These are phyloP conservation scores for Pseudomyrmex dendroicus DNA, from an alignment of 1,140 invertebrate genomes.

Conservation along the genomic window DNA sequence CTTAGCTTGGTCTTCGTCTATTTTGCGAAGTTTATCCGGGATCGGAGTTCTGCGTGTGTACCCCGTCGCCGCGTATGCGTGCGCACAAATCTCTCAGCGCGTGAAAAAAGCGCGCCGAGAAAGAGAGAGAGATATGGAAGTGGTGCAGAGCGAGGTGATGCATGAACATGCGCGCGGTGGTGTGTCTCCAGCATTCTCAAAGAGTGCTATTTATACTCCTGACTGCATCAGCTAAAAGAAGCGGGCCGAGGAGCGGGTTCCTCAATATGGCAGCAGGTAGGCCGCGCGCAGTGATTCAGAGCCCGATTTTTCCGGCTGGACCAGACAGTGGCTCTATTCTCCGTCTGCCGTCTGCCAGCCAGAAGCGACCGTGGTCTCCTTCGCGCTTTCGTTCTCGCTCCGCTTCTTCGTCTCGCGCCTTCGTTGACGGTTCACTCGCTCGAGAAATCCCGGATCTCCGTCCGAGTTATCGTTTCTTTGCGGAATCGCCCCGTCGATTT, in stretches of 20 bases:
- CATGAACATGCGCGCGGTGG: conserved; percentile 68
- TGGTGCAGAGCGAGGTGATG: conserved; percentile 66
- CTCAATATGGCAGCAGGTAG: conserved; percentile 83
- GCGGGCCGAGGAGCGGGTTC: conserved; percentile 76
- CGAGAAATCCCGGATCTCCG: conserved; percentile 30
- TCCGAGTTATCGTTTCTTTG: conserved; percentile 11
- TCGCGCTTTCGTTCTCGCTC: conserved; percentile 33
- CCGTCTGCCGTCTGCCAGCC: conserved; percentile 61
- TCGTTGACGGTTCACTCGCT: conserved; percentile 27
- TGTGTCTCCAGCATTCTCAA: conserved; percentile 77
- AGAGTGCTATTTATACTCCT: conserved; percentile 82
- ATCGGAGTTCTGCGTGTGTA: not conserved
- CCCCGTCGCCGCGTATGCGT: not conserved
- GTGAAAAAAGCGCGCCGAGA: conserved; percentile 5
- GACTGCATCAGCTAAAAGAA: conserved; percentile 77
- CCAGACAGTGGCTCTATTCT: conserved; percentile 78
- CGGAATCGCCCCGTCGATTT: no score
- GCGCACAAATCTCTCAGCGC: no score
- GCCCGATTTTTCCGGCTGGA: conserved; percentile 77
- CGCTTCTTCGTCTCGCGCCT: conserved; percentile 30
- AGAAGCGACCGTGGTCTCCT: conserved; percentile 20
- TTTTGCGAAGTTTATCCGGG: not conserved
- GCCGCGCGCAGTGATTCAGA: conserved; percentile 79
- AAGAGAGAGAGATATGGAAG: conserved; percentile 39
- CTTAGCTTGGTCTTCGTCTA: conserved; percentile 8